Evolutionary conservation across 2,113 vertebrate genomes (phyloP), one percentile per base, ranked within the genome.

Genomic region (Morone saxatilis): DNA sequence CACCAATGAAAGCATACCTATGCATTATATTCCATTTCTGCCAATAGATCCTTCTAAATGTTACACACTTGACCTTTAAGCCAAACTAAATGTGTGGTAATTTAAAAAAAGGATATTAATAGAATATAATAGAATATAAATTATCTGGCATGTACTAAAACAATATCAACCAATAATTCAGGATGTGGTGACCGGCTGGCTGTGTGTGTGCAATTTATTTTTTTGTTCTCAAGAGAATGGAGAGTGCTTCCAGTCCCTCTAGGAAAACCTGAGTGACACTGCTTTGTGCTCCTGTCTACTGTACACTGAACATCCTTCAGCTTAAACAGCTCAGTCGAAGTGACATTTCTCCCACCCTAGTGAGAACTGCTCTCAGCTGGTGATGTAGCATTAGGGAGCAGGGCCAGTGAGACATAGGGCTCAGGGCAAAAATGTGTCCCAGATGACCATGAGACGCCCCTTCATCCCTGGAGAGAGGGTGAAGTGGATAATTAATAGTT

Each of bases 401-500:
- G 40, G 43, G 53, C 50, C 70, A 66, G n/a, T 62, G 36, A 77
- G 50, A 66, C 70, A 22, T 38, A 47, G n/a, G 48, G 47, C 75
- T 78, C 22, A 7, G 65, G 40, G 47, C 13, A 25, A 36, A 79
- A 76, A 78, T 65, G 43, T 38, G 69, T 50, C 63, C 10, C 38
- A 17, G 22, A 78, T 85, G 84, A 86, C 88, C 85, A 78, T 79
- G 86, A 84, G 53, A 68, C 41, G 12, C 54, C 54, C 62, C 76
- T 51, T 65, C 73, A 59, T 81, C 38, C 25, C 54, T 11, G 41
- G 36, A 84, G 60, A 75, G 74, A 43, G 59, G 68, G 57, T 43
- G 8, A 47, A 50, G 76, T 56, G 69, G 76, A 86, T 92, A 88
- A 90, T 94, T 87, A 92, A 91, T 86, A 84, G 77, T 59, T 71